Conservation (phyloP, 2,113 vertebrate genomes). For the Dolichotis patagonum region DNA sequence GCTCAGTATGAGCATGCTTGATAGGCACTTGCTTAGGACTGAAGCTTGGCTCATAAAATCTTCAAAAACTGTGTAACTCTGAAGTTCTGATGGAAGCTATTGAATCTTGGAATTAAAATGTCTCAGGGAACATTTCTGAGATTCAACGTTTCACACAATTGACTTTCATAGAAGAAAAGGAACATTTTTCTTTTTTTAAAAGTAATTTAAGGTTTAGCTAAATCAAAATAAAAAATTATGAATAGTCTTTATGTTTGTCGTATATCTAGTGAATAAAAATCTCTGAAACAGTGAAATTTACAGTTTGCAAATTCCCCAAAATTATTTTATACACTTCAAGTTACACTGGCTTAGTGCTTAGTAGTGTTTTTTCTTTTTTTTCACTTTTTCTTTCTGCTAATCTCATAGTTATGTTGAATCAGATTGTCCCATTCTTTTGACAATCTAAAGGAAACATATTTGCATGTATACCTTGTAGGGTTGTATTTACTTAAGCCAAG, state of each 20-base stretch:
- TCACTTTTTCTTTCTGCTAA: slow-evolving; percentile 80
- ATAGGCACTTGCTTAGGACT: not conserved
- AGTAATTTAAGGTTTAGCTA: not conserved
- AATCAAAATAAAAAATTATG: not conserved
- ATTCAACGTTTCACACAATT: slow-evolving; percentile 20
- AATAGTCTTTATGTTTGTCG: not conserved
- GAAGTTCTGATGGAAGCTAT: not conserved
- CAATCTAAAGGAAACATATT: slow-evolving; percentile 89
- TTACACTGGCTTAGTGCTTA: not conserved
- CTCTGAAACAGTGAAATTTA: not conserved
- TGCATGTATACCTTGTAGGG: slow-evolving; percentile 84
- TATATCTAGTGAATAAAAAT: not conserved
- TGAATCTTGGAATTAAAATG: slow-evolving; percentile 26
- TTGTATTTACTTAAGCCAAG: slow-evolving; percentile 84
- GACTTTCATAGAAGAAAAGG: not conserved
- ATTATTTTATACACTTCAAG: not conserved
- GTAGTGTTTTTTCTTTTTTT: not conserved
- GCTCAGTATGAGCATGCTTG: not conserved
- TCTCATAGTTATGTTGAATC: slow-evolving; percentile 72
- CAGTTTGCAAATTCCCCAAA: not conserved
- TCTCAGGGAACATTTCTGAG: not conserved
- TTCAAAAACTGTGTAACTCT: not conserved
- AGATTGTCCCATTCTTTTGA: slow-evolving; percentile 77
- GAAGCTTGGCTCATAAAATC: not conserved
- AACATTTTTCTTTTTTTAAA: not conserved